Evolutionary conservation across 53 echinoderm and acorn worm genomes (phyloP).

Genomic region (Zoroaster sp.): DNA sequence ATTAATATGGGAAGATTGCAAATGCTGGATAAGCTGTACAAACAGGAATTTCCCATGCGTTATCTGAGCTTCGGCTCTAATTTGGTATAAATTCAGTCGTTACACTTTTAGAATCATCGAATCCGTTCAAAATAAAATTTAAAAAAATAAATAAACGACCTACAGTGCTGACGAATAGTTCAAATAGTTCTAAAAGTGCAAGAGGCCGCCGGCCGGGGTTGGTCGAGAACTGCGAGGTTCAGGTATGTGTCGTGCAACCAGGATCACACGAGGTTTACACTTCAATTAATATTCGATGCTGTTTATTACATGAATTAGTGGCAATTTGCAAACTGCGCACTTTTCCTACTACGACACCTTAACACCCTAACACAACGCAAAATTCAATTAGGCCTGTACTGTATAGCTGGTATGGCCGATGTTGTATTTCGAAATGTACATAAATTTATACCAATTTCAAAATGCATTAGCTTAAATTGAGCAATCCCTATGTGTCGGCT

Average conservation of each 20-base stretch:
- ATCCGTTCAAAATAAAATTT: too few species aligned
- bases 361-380: too few species aligned
- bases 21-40: not conserved
- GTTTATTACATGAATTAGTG: not conserved
- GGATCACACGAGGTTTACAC: not conserved
- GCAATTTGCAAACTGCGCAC: not conserved
- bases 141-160: too few species aligned
- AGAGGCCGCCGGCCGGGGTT: too few species aligned
- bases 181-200: too few species aligned
- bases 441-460: not conserved
- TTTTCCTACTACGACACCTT: not conserved
- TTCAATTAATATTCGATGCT: not conserved
- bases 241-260: not conserved
- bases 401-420: not conserved
- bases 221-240: not conserved
- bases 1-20: not conserved
- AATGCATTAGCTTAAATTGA: not conserved
- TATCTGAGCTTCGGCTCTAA: conserved; percentile 2
- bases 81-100: conserved; percentile 17
- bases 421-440: not conserved
- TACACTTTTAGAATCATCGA: not conserved
- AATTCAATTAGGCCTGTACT: not conserved
- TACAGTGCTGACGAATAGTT: too few species aligned
- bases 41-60: conserved; percentile 15
- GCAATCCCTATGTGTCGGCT: not conserved